Base-by-base conservation (phyloP, 2,888 invertebrate species). In the Pseudococcus viburni region DNA sequence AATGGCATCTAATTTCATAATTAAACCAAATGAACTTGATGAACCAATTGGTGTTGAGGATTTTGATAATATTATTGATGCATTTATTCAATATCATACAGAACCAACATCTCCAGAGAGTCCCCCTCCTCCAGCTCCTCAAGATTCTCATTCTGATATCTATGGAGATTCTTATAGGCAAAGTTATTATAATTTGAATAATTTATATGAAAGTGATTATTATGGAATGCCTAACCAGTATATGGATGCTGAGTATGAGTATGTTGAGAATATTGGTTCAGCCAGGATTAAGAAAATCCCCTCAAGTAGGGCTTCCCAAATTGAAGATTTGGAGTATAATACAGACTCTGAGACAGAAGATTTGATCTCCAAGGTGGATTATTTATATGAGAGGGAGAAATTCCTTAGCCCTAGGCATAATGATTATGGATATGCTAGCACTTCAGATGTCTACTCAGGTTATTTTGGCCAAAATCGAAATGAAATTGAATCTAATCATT, bases 91-190 rank as follows among this genome's bases (percentile, higher is more conserved):
- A 26, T 88, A 73, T n/a, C 88, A 83, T n/a, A 17, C 80, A 1
- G 51, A 73, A 55, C 80, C 83, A 0, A 15, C 89, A 0, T 94
- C 95, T 42, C 94, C 95, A 0, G 95, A 95, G 91, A 93, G 92
- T 59, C 96, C 96, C 2, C 96, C 96, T 2, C 96, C 96, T 5
- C 96, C 96, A 42, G 96, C 96, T 0, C 96, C 96, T 0, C 94
- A 94, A 89, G 95, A 95, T 87, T 89, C 89, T 9, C 88, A 55
- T 33, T 39, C 88, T 7, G 80, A 83, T 83, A 83, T 83, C 4
- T 83, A 83, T 46, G 80, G 80, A 17, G 80, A 83, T 83, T 26
- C 19, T 19, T 83, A 83, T 46, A 83, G 80, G 11, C 80, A 83
- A 22, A 83, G 80, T 46, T 83, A 83, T 46, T 42, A 83, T 19